Evolutionary conservation across 2,113 vertebrate genomes (phyloP).

Genomic region (Aspiorhynchus laticeps): DNA sequence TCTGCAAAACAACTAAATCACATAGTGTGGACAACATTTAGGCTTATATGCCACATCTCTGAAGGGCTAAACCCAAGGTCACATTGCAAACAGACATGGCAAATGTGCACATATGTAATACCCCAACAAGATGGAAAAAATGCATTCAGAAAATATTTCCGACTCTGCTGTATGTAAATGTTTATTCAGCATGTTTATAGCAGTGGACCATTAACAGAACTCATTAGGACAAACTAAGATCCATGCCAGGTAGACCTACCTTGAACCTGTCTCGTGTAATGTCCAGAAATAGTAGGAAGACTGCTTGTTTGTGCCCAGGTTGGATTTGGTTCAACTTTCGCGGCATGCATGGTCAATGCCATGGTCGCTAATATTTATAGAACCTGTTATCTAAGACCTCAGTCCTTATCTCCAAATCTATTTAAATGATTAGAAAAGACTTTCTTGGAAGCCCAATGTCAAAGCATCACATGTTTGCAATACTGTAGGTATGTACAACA

Average conservation of each 20-base stretch:
- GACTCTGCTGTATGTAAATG: slow-evolving; percentile 5
- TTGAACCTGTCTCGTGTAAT: neutral
- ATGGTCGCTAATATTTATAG: slow-evolving; percentile 34
- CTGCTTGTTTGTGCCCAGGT: slow-evolving; percentile 11
- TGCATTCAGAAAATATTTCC: neutral
- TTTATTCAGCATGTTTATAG: neutral
- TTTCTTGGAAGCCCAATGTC: neutral
- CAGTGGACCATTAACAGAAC: neutral
- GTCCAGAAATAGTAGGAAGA: slow-evolving; percentile 13
- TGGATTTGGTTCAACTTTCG: slow-evolving; percentile 12
- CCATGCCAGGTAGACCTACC: neutral
- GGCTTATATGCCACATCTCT: neutral
- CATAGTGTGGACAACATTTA: neutral
- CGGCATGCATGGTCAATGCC: slow-evolving; percentile 45
- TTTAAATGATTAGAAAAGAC: neutral
- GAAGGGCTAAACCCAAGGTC: neutral
- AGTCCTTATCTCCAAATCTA: neutral
- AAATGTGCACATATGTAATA: neutral
- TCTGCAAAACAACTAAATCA: neutral
- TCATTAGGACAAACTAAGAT: neutral
- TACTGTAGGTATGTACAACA: neutral
- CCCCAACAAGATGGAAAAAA: neutral
- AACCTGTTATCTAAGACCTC: slow-evolving; percentile 30
- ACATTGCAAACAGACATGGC: neutral
- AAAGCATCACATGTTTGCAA: neutral